phyloP scores from a whole-genome alignment of 2,113 vertebrate species.

The Pollachius pollachius region DNA sequence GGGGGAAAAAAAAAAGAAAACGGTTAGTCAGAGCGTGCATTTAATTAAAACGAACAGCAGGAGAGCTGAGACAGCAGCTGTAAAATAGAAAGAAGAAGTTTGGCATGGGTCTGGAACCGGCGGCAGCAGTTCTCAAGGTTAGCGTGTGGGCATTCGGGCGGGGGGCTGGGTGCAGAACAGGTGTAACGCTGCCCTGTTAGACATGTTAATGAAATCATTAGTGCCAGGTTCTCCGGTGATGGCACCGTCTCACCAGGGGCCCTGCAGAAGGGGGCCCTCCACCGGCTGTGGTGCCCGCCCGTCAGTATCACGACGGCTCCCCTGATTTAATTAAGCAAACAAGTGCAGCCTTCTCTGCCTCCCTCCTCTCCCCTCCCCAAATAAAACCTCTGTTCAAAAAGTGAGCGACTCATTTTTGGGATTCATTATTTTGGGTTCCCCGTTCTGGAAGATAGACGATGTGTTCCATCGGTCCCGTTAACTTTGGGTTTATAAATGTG shows the following conservation, averaged over 20 bases:
- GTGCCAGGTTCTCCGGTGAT: conserved; percentile 61
- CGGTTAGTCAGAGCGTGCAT: not conserved
- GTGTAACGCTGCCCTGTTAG: conserved; percentile 67
- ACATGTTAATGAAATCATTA: conserved; percentile 75
- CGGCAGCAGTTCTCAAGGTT: conserved; percentile 62
- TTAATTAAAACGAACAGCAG: conserved; percentile 33
- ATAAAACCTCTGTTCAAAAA: conserved; percentile 4
- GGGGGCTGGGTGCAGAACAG: conserved; percentile 55
- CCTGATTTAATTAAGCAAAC: conserved; percentile 71
- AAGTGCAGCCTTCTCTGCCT: conserved; percentile 39
- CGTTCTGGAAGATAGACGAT: too few species aligned
- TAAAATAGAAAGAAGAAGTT: conserved; percentile 37
- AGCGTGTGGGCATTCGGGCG: conserved; percentile 38
- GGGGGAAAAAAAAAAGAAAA: too few species aligned
- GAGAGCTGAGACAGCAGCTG: conserved; percentile 32
- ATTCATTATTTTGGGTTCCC: too few species aligned
- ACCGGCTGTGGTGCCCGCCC: conserved; percentile 67
- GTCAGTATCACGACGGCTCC: conserved; percentile 53
- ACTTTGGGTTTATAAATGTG: too few species aligned
- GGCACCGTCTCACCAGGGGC: conserved; percentile 55
- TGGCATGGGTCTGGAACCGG: conserved; percentile 49
- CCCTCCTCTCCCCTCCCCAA: conserved; percentile 1
- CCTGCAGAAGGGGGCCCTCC: conserved; percentile 37
- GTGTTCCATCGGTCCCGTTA: too few species aligned
- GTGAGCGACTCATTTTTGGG: too few species aligned